phyloP scores from a whole-genome alignment of 2,797 vertebrate species.

The Ibycter americanus region DNA sequence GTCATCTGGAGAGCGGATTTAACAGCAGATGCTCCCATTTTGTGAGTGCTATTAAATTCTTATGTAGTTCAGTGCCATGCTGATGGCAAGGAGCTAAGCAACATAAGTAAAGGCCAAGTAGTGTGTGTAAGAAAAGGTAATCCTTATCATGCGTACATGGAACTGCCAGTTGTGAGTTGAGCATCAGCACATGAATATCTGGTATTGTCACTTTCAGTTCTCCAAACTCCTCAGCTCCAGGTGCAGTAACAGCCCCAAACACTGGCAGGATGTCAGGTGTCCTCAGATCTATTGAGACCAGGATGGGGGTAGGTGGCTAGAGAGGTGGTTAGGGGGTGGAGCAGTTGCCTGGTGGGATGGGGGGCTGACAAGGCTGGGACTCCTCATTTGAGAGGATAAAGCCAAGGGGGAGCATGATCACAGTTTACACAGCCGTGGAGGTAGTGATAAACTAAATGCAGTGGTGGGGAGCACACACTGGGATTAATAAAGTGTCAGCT shows the following conservation, averaged over 20 bases:
- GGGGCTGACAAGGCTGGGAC: not conserved
- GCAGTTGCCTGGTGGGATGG: not conserved
- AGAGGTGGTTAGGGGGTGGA: not conserved
- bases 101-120: not conserved
- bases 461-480: not conserved
- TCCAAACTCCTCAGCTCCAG: accelerated
- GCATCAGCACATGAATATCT: not conserved
- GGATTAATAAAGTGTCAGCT: not conserved
- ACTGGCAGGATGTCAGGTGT: not conserved
- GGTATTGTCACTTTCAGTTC: not conserved
- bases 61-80: not conserved
- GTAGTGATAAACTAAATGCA: not conserved
- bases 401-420: not conserved
- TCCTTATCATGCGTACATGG: not conserved
- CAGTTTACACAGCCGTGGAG: not conserved
- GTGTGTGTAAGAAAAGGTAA: not conserved
- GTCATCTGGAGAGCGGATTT: not conserved
- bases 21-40: not conserved
- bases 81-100: not conserved
- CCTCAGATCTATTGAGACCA: not conserved
- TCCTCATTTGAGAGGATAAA: not conserved
- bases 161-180: not conserved
- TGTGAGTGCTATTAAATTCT: not conserved
- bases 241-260: not conserved
- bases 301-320: not conserved